Evolutionary conservation across 1,140 invertebrate genomes (phyloP), one percentile per base, ranked within the genome.

Genomic region (Chironomus striatipennis): DNA sequence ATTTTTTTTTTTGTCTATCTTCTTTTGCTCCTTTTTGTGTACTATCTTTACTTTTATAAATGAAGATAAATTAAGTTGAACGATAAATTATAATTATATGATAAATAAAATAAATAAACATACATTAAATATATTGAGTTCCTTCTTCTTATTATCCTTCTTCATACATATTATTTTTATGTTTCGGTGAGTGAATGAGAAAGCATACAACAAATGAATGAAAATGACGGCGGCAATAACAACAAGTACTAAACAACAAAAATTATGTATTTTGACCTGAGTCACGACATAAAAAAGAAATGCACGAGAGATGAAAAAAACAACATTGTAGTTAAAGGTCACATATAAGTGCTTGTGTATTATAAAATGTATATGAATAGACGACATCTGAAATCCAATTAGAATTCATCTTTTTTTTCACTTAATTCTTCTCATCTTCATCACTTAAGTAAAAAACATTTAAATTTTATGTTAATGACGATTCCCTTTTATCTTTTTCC

Each of bases 311-410:
- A 57, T 57, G 47, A 57, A 57, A 57, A 57, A 57, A 57, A 15
- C 4, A 5, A 5, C 12, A 1, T n/a, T 57, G 47, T 57, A 57
- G 47, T n/a, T 57, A 57, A 57, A 57, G 47, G 47, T 57, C n/a
- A n/a, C 12, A 15, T 57, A n/a, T 47, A 15, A 47, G 43, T 57
- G 47, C n/a, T 12, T 57, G n/a, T 57, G 12, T 57, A 57, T n/a
- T 57, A n/a, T 57, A n/a, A 57, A 57, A n/a, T n/a, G 12, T 12
- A 57, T 57, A 57, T 57, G 12, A 57, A 57, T 57, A 57, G 47
- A 57, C 47, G 47, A 57, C 47, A 57, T 57, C 47, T 57, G 47
- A 57, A 57, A 57, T 57, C 47, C 47, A 57, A 57, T 57, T 57
- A 57, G 47, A 57, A 57, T 34, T 34, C 24, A 34, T 34, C 5